Percentiles rank a stretch among this genome's conserved stretches.
These are phyloP conservation scores for Catagonus wagneri DNA, from an alignment of 2,113 vertebrate genomes.

Conservation along the genomic window DNA sequence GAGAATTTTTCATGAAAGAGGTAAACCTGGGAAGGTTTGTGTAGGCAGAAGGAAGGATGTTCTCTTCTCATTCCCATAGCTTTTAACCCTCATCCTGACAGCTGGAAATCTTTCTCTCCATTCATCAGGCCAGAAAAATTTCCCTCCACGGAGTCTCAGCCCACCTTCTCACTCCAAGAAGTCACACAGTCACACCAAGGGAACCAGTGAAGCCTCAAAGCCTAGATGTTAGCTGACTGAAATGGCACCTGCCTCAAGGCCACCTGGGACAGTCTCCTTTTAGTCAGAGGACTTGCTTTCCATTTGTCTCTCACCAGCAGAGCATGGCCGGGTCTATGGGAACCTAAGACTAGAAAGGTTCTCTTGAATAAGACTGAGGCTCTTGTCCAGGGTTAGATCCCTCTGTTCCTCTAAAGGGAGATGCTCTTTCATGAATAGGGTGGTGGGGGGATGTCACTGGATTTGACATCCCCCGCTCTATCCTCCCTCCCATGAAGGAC, in stretches of 20 bases:
- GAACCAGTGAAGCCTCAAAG: not conserved
- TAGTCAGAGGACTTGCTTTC: not conserved
- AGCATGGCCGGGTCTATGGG: not conserved
- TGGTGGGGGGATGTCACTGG: not conserved
- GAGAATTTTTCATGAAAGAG: not conserved
- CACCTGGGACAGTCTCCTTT: not conserved
- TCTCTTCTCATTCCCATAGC: not conserved
- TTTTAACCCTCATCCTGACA: not conserved
- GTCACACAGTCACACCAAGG: not conserved
- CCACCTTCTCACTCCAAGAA: not conserved
- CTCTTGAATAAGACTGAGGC: not conserved
- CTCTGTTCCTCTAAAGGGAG: not conserved
- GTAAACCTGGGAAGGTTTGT: not conserved
- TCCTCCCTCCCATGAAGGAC: not conserved
- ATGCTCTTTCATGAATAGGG: not conserved
- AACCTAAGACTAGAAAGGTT: not conserved
- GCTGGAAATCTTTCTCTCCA: not conserved
- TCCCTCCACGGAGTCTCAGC: not conserved
- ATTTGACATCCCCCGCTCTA: not conserved
- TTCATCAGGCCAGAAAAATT: not conserved
- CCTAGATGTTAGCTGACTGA: not conserved
- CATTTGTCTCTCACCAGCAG: not conserved
- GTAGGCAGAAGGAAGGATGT: not conserved
- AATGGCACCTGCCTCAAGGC: not conserved
- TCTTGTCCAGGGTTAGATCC: not conserved